phyloP scores from a whole-genome alignment of 2,113 vertebrate genomes.

The Calidris pygmaea region DNA sequence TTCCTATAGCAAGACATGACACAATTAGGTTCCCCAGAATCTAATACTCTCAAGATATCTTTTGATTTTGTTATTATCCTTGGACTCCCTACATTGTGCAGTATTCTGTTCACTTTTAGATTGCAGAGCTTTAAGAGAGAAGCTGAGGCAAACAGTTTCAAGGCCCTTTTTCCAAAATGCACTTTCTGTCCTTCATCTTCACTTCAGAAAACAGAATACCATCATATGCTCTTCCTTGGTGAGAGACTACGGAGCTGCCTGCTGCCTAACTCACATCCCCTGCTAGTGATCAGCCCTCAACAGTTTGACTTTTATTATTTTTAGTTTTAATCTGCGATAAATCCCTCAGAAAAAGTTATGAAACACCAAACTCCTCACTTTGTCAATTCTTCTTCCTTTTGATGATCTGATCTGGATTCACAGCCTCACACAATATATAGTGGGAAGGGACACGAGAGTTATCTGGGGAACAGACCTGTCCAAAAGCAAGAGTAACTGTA shows the following conservation, averaged over 20 bases:
- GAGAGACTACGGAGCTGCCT: background rate
- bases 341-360: background rate
- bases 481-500: background rate
- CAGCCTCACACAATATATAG: background rate
- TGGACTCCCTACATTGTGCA: accelerated
- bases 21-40: background rate
- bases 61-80: background rate
- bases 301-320: background rate
- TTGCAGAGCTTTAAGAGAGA: background rate
- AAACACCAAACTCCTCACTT: background rate
- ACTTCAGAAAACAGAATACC: background rate
- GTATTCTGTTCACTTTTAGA: background rate
- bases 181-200: background rate
- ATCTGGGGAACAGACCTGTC: background rate
- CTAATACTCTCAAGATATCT: background rate
- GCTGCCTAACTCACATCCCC: background rate
- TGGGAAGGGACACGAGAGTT: background rate
- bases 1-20: background rate
- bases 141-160: background rate
- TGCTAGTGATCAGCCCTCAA: background rate
- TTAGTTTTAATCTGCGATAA: background rate
- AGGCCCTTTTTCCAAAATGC: background rate
- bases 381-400: background rate
- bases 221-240: background rate
- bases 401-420: background rate